Evolutionary conservation across 2,797 vertebrate species (phyloP).

Genomic region (Lutjanus argentimaculatus): DNA sequence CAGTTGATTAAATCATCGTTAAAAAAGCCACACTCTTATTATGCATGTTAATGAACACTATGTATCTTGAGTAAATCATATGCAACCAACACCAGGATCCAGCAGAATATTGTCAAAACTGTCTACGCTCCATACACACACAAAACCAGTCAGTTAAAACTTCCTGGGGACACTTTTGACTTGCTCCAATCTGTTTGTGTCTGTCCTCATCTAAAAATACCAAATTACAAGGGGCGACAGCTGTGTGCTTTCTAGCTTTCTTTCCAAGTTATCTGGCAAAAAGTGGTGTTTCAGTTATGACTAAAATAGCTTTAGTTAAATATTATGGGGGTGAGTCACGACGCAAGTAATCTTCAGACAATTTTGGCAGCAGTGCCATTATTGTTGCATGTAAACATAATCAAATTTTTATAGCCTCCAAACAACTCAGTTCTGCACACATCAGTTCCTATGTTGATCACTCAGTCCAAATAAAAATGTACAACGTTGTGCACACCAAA

Average conservation of each 20-base stretch:
- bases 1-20: conserved; percentile 1
- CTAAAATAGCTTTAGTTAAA: conserved; percentile 20
- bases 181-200: conserved; percentile 15
- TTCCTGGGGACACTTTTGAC: conserved; percentile 22
- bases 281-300: conserved; percentile 13
- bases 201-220: conserved; percentile 43
- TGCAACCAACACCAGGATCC: conserved; percentile 9
- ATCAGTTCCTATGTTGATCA: conserved; percentile 30
- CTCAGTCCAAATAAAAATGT: conserved; percentile 31
- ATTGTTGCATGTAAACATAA: conserved; percentile 44
- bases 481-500: background rate
- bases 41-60: background rate
- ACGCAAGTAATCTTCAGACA: conserved; percentile 35
- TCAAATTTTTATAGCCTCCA: conserved; percentile 28
- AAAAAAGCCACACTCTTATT: background rate
- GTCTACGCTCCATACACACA: conserved; percentile 1
- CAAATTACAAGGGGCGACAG: conserved; percentile 28
- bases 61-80: background rate
- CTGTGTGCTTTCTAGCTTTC: conserved; percentile 36
- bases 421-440: conserved; percentile 23
- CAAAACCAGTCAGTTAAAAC: conserved; percentile 23
- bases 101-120: conserved; percentile 10
- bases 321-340: conserved; percentile 34
- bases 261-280: conserved; percentile 22
- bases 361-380: conserved; percentile 30